Conservation (phyloP, 2,113 vertebrate genomes). For the Rynchops niger region DNA sequence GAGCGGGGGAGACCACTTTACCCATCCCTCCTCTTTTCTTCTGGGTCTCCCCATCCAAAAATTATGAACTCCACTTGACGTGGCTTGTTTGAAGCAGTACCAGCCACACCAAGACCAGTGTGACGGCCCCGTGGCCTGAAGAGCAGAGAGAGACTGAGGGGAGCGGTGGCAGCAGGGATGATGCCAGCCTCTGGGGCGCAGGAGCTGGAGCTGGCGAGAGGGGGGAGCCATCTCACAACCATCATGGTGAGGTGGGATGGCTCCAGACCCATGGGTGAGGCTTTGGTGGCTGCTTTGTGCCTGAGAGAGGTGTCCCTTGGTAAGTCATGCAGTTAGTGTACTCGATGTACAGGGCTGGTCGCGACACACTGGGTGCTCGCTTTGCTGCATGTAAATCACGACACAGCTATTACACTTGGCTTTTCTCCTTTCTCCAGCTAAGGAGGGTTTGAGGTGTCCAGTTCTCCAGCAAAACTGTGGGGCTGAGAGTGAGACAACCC, state of each 20-base stretch:
- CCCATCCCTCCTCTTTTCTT: neutral
- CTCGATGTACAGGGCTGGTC: neutral
- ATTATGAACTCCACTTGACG: neutral
- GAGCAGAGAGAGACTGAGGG: neutral
- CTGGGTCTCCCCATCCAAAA: neutral
- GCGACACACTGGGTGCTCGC: fast-evolving
- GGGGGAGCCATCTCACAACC: neutral
- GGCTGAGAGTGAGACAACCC: neutral
- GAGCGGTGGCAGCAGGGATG: neutral
- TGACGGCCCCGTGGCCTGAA: neutral
- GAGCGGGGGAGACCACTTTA: fast-evolving
- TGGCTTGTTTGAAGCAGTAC: neutral
- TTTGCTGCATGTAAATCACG: neutral
- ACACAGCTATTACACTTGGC: too few relatives aligned
- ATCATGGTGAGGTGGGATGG: too few relatives aligned
- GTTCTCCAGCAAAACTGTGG: neutral
- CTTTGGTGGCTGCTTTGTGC: neutral
- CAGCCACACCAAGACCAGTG: neutral
- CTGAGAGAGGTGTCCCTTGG: neutral
- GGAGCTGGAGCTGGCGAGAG: neutral
- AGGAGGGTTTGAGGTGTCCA: neutral
- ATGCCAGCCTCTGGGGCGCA: neutral
- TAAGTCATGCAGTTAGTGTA: neutral
- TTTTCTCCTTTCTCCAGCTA: neutral
- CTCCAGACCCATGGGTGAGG: neutral